Evolutionary conservation across 2,797 vertebrate species (phyloP).

Genomic region (Cryptoblepharus egeriae): DNA sequence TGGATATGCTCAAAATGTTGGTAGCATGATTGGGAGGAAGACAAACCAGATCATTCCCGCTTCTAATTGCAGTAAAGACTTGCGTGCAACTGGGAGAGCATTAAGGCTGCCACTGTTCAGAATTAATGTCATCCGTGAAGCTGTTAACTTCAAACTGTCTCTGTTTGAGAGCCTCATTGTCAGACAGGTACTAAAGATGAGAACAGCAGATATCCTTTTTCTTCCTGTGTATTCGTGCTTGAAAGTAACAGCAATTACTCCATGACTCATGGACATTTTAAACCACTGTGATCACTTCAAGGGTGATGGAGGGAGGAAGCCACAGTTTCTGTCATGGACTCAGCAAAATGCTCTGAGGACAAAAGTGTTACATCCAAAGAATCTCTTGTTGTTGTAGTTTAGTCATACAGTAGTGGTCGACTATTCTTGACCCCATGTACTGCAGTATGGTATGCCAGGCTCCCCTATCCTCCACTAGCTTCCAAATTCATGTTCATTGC

Average conservation of each 20-base stretch:
- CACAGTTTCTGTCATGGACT: conserved; percentile 58
- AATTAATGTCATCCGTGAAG: conserved; percentile 15
- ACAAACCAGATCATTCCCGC: conserved; percentile 1
- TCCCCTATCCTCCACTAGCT: too few species aligned
- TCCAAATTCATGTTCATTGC: too few species aligned
- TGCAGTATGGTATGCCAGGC: too few species aligned
- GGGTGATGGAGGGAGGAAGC: neutral
- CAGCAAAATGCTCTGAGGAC: conserved; percentile 49
- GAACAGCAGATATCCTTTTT: conserved; percentile 48
- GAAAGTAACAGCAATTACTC: conserved; percentile 55
- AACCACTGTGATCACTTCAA: conserved; percentile 25
- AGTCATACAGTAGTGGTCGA: too few species aligned
- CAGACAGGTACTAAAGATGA: conserved; percentile 56
- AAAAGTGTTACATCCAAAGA: conserved; percentile 33
- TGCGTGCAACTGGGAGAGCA: neutral
- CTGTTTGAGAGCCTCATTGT: conserved; percentile 47
- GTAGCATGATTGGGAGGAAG: neutral
- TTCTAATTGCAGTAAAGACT: neutral
- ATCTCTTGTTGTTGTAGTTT: too few species aligned
- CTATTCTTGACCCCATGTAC: too few species aligned
- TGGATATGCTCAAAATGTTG: neutral
- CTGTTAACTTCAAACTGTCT: conserved; percentile 34
- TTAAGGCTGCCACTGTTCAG: conserved; percentile 10
- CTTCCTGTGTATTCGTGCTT: conserved; percentile 47
- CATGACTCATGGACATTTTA: conserved; percentile 66